Conservation (phyloP, 2,113 vertebrate species). For the Aldabrachelys gigantea region DNA sequence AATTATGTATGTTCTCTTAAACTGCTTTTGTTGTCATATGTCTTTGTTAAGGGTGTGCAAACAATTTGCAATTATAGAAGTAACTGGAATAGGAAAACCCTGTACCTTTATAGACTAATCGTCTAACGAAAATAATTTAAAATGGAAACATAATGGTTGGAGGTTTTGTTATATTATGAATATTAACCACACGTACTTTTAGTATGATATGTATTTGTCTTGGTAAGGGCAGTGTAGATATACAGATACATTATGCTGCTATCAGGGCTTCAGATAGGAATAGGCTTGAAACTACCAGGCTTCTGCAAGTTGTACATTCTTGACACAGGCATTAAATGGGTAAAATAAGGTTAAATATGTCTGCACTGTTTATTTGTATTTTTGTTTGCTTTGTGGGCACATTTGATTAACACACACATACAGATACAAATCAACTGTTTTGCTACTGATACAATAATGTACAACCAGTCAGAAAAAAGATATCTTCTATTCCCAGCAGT, state of each 20-base stretch:
- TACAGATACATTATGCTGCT: neutral
- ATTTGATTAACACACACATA: conserved; percentile 56
- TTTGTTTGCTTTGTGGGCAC: conserved; percentile 36
- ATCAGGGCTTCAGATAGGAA: conserved; percentile 12
- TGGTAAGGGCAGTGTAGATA: conserved; percentile 6
- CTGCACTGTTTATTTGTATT: neutral
- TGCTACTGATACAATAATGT: conserved; percentile 15
- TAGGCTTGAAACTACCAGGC: neutral
- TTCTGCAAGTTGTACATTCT: conserved; percentile 34
- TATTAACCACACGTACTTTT: neutral
- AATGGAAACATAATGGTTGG: conserved; percentile 30
- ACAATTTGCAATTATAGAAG: neutral
- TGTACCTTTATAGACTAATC: conserved; percentile 23
- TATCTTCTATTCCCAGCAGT: conserved; percentile 44
- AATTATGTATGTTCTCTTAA: neutral
- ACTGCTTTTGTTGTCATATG: neutral
- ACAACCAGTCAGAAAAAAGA: conserved; percentile 59
- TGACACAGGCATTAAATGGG: neutral
- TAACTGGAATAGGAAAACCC: conserved; percentile 3
- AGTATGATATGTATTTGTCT: conserved; percentile 23
- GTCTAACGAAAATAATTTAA: conserved; percentile 56
- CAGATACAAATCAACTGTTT: conserved; percentile 50
- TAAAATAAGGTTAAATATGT: conserved; percentile 3
- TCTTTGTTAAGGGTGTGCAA: neutral
- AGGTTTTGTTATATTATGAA: conserved; percentile 13